These are phyloP conservation scores for Casuarius casuarius DNA, from an alignment of 2,113 vertebrate species.

Conservation along the genomic window DNA sequence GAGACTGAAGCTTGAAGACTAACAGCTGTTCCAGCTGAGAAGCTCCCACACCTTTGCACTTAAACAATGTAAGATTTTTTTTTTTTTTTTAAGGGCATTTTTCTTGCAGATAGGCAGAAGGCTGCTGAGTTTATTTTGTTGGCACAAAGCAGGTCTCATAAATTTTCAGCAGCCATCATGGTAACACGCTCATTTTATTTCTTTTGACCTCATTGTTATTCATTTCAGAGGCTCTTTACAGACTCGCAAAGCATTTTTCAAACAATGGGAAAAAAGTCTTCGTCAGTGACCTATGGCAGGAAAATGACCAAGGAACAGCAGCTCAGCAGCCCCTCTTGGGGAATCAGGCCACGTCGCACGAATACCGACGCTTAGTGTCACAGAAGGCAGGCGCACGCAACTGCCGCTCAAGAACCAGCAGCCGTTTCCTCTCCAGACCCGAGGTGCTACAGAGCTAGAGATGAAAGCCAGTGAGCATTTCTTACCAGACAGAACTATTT, in stretches of 20 bases:
- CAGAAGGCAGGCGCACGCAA: accelerated
- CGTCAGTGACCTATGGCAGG: not conserved
- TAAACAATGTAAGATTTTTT: not conserved
- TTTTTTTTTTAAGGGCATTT: not conserved
- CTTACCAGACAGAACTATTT: too few species aligned
- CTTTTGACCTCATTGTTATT: not conserved
- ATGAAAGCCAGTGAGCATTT: not conserved
- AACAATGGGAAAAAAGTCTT: not conserved
- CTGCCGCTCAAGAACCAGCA: accelerated
- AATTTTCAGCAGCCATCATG: constrained; percentile 32
- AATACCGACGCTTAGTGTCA: accelerated
- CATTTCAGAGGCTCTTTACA: not conserved
- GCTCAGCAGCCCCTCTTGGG: not conserved
- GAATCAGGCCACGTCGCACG: not conserved
- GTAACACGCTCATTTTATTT: constrained; percentile 13
- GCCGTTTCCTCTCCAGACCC: not conserved
- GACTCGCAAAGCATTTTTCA: not conserved
- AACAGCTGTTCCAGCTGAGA: not conserved
- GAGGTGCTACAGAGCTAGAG: not conserved
- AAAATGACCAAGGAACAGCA: not conserved
- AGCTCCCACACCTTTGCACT: not conserved
- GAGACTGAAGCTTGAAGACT: not conserved
- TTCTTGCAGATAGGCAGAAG: constrained; percentile 19
- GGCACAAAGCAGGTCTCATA: constrained; percentile 20
- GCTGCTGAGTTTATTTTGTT: constrained; percentile 34